These are phyloP conservation scores for Pipistrellus kuhlii DNA, from an alignment of 2,797 vertebrate species.

Conservation along the genomic window DNA sequence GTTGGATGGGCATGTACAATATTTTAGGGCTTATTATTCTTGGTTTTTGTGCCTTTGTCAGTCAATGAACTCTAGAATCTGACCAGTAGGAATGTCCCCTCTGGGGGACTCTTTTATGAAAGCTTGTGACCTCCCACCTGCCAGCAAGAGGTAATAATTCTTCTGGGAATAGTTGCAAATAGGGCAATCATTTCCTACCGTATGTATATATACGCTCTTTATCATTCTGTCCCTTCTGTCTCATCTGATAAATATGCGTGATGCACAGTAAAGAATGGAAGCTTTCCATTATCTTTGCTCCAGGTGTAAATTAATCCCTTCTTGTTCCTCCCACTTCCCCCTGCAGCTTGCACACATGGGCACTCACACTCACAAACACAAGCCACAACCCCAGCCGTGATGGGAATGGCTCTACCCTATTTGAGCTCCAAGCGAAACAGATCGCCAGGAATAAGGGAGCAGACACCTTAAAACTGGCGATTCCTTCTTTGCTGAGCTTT, in stretches of 20 bases:
- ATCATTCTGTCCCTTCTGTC: neutral
- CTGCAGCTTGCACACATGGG: neutral
- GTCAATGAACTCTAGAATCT: neutral
- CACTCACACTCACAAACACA: neutral
- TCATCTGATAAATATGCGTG: neutral
- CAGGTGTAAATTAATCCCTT: neutral
- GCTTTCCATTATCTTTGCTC: neutral
- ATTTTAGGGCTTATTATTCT: neutral
- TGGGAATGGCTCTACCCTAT: neutral
- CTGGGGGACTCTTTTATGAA: neutral
- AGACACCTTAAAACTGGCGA: constrained; percentile 40
- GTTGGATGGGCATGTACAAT: neutral
- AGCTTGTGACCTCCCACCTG: neutral
- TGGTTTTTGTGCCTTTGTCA: neutral
- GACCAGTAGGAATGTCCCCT: neutral
- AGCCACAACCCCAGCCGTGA: neutral
- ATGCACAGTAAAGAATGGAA: neutral
- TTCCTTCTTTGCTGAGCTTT: constrained; percentile 78
- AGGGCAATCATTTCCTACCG: neutral
- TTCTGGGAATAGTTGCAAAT: neutral
- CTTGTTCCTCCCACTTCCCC: neutral
- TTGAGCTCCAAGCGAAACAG: neutral
- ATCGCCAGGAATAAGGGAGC: neutral
- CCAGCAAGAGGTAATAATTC: neutral
- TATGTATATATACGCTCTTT: neutral